Evolutionary conservation across 1,140 invertebrate species (phyloP), one percentile per base, ranked within the genome.

Genomic region (Sipha flava): DNA sequence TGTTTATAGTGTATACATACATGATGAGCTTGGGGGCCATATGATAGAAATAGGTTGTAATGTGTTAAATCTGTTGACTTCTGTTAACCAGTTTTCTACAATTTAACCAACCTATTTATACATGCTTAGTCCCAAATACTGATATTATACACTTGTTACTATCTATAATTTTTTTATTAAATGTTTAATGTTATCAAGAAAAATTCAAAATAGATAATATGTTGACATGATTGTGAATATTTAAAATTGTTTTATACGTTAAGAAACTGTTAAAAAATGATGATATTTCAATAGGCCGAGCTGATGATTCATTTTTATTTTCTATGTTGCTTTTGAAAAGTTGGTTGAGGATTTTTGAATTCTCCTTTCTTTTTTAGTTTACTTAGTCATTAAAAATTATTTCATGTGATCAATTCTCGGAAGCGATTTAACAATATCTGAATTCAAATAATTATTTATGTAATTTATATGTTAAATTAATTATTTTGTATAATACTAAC

Each of bases 271-370:
- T n/a, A n/a, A n/a, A n/a, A n/a, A 57, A 57, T 77, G 73, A 77
- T 77, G 73, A 77, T 57, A 77, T 57, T 37, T 77, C 12, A 77
- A 57, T 77, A 59, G 52, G 73, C 73, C 73, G 73, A 77, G 49
- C 73, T 77, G 73, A 77, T 59, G 26, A 26, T 26, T 29, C 21
- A 18, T 54, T 37, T 77, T 57, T 77, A 26, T 21, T 77, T 29
- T n/a, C 23, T 29, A n/a, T 70, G 18, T 16, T 12, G 9, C 5
- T 70, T 7, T 43, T 18, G 1, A 26, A 37, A 45, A 40, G 16
- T 70, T 10, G 0, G 66, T 68, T 18, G 66, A 68, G 66, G 16
- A 45, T 66, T 34, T 66, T 31, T 47, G 0, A 29, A 70, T 45
- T 31, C 47, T 26, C 66, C 3, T 4, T 45, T 70, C 16, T 29